Percentiles rank a stretch among this genome's conserved stretches.
These are phyloP conservation scores for Teleogryllus oceanicus DNA, from an alignment of 2,888 invertebrate genomes.

Conservation along the genomic window DNA sequence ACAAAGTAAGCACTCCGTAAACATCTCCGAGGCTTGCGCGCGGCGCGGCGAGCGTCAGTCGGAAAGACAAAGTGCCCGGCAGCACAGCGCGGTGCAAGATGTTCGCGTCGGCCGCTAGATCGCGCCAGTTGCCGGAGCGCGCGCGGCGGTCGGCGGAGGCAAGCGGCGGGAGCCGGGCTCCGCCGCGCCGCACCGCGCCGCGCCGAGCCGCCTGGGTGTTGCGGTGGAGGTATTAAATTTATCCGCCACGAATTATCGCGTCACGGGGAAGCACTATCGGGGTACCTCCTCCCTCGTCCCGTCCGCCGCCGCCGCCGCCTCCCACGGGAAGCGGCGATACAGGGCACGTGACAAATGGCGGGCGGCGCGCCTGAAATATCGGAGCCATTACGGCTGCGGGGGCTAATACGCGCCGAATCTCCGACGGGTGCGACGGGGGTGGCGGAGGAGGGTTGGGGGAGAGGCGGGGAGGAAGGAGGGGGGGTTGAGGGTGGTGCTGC, in stretches of 20 bases:
- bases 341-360: not conserved
- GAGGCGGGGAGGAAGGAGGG: not conserved
- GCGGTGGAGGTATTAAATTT: constrained; percentile 18
- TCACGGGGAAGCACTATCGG: constrained; percentile 12
- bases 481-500: not conserved
- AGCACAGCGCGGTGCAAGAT: too few species aligned
- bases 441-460: not conserved
- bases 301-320: not conserved
- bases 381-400: not conserved
- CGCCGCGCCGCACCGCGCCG: not conserved
- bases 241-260: not conserved
- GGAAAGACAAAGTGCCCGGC: too few species aligned
- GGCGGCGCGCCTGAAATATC: constrained; percentile 9
- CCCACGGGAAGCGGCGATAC: not conserved
- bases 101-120: too few species aligned
- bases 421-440: not conserved
- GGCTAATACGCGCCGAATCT: constrained; percentile 18
- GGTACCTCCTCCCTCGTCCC: not conserved
- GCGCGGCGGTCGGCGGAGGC: not conserved
- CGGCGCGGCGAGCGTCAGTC: too few species aligned
- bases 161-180: not conserved
- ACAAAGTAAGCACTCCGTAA: too few species aligned
- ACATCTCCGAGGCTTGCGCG: too few species aligned
- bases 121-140: not conserved
- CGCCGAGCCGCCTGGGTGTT: not conserved